Conservation (phyloP, 2,888 invertebrate genomes). For the Bedellia somnulentella region DNA sequence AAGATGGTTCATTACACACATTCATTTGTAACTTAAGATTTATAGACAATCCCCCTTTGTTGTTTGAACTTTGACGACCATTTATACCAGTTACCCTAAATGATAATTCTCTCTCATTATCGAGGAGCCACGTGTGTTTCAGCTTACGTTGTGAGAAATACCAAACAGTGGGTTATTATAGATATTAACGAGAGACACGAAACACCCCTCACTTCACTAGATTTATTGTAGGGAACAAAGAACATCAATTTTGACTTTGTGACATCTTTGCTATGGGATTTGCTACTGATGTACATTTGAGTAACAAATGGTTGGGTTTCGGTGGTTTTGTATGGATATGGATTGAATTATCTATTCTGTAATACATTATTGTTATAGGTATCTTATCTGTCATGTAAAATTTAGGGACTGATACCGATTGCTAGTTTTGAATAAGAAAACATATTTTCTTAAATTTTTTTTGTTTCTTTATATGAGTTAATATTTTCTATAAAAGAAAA, state of each 20-base stretch:
- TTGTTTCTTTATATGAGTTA: too few relatives aligned
- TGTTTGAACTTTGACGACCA: conserved; percentile 34
- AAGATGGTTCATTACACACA: too few relatives aligned
- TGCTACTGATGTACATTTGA: background rate
- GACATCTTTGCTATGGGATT: conserved; percentile 43
- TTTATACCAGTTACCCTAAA: conserved; percentile 39
- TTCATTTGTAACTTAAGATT: conserved; percentile 4
- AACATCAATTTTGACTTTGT: conserved; percentile 39
- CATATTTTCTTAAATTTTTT: too few relatives aligned
- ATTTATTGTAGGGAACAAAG: conserved; percentile 50
- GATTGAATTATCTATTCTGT: background rate
- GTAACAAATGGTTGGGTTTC: background rate
- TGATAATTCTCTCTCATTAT: conserved; percentile 51
- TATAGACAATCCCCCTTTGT: conserved; percentile 19
- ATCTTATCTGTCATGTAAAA: too few relatives aligned
- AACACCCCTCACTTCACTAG: conserved; percentile 31
- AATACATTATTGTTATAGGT: background rate
- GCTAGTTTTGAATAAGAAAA: too few relatives aligned
- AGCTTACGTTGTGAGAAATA: conserved; percentile 19
- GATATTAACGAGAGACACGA: conserved; percentile 19
- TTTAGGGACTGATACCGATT: too few relatives aligned
- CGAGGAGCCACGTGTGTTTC: conserved; percentile 32
- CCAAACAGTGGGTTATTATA: conserved; percentile 29
- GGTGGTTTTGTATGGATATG: background rate
- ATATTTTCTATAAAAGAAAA: too few relatives aligned